A percentile compares a stretch with the other conserved stretches of the same genome.
Conservation (phyloP, 2,888 invertebrate genomes). For the Andricus quercusramuli region DNA sequence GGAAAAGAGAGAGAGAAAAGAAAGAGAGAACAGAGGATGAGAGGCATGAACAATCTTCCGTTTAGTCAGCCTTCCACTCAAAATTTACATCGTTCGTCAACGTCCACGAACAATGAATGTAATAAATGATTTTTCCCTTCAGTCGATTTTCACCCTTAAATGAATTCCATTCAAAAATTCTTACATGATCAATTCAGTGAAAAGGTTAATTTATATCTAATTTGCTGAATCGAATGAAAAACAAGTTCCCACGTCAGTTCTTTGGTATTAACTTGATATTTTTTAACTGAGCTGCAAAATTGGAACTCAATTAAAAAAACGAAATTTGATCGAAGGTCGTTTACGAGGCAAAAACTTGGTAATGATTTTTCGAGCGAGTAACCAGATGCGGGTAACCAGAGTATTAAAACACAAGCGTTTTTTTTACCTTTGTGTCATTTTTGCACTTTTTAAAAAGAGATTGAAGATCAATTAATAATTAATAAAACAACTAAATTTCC, state of each 20-base stretch:
- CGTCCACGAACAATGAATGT: conserved; percentile 9
- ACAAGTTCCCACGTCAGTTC: not conserved
- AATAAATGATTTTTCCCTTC: not conserved
- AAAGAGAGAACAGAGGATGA: conserved; percentile 26
- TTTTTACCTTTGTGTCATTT: not conserved
- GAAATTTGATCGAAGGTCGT: conserved; percentile 14
- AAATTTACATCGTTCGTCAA: conserved; percentile 17
- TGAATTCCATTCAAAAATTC: not conserved
- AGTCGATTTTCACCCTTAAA: not conserved
- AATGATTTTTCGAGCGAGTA: conserved; percentile 11
- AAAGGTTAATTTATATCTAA: not conserved
- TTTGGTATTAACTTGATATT: conserved; percentile 1
- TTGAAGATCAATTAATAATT: not conserved
- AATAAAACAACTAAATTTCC: not conserved
- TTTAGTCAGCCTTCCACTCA: conserved; percentile 6
- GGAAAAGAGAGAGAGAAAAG: conserved; percentile 12
- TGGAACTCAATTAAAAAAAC: not conserved
- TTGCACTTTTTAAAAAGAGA: conserved; percentile 10
- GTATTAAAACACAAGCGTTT: conserved; percentile 12
- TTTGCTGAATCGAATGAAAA: not conserved
- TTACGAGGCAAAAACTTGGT: not conserved
- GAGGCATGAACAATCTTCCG: conserved; percentile 27
- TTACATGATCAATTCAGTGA: not conserved
- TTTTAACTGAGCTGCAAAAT: not conserved
- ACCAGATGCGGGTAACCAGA: conserved; percentile 13